Conservation (phyloP, 2,888 invertebrate species). For the Deroplatys truncata region DNA sequence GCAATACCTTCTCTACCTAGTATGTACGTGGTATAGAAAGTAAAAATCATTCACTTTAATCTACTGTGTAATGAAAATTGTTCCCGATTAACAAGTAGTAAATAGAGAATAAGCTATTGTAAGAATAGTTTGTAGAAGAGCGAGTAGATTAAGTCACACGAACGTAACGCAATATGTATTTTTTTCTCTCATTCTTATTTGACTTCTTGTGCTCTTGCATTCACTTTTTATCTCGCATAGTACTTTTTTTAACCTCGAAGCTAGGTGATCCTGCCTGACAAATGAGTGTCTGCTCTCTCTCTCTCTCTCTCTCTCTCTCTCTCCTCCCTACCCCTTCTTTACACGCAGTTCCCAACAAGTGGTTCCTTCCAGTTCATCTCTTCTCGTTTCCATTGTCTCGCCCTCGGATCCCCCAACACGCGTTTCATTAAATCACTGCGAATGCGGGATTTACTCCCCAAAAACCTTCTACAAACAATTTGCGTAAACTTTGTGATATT, state of each 20-base stretch:
- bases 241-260: background rate
- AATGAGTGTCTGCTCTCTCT: background rate
- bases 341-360: background rate
- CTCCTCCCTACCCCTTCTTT: no score
- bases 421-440: background rate
- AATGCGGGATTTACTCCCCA: background rate
- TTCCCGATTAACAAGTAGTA: no score
- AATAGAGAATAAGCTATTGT: no score
- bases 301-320: no score
- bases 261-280: background rate
- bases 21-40: no score
- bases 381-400: background rate
- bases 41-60: no score
- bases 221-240: background rate
- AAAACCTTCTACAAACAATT: background rate
- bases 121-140: no score
- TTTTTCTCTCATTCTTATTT: background rate
- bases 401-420: background rate
- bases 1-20: no score
- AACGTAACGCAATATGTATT: no score
- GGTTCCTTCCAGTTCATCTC: background rate
- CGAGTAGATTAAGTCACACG: no score
- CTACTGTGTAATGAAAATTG: no score
- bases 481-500: background rate
- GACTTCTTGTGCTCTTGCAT: background rate